Conservation (phyloP, 2,888 invertebrate species). For the Andrena fulva region DNA sequence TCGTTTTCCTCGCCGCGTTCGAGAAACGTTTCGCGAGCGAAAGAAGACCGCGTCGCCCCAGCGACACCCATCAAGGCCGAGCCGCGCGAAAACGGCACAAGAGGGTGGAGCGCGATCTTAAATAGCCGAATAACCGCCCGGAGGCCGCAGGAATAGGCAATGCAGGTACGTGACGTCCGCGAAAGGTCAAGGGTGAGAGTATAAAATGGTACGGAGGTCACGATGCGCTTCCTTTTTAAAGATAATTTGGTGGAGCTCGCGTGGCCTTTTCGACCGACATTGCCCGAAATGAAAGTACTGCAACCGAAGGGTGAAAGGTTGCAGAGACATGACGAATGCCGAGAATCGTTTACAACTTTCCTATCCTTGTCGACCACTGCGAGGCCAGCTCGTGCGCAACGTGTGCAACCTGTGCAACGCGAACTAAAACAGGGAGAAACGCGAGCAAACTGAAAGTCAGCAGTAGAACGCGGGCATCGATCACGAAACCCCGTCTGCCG, state of each 20-base stretch:
- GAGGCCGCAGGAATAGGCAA: constrained; percentile 24
- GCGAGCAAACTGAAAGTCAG: background rate
- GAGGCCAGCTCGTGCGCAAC: background rate
- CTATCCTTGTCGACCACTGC: background rate
- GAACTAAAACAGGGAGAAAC: background rate
- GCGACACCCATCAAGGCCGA: background rate
- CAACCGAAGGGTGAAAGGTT: background rate
- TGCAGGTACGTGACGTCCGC: constrained; percentile 34
- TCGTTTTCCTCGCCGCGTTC: constrained; percentile 8
- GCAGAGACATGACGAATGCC: constrained; percentile 33
- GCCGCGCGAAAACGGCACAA: background rate
- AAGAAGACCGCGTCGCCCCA: background rate
- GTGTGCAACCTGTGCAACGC: background rate
- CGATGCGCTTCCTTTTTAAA: constrained; percentile 57
- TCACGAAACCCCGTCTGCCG: constrained; percentile 51
- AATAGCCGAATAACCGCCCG: constrained; percentile 47
- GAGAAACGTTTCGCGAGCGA: constrained; percentile 27
- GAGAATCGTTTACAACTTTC: constrained; percentile 28
- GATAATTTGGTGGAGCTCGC: constrained; percentile 59
- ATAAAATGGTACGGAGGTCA: constrained; percentile 65
- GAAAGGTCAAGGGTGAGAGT: constrained; percentile 72
- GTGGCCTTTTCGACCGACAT: constrained; percentile 31
- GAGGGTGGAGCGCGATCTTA: constrained; percentile 40
- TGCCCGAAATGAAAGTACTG: constrained; percentile 6
- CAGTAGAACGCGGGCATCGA: constrained; percentile 46